phyloP scores from a whole-genome alignment of 2,113 vertebrate genomes.

The Isichthys henryi region DNA sequence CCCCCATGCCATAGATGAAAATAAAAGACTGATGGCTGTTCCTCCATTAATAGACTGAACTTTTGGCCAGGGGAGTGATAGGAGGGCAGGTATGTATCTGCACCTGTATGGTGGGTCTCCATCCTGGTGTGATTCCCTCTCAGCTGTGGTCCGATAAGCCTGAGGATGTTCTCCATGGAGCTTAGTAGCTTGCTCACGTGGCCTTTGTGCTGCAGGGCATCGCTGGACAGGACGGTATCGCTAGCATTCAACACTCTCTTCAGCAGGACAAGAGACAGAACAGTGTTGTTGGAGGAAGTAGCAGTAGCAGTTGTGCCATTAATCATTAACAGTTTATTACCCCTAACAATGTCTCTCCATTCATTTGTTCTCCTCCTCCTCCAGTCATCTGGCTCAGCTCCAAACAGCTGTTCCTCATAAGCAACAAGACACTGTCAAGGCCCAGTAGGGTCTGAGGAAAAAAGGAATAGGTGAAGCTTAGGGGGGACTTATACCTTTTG shows the following conservation, averaged over 20 bases:
- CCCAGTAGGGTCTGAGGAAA: conserved; percentile 31
- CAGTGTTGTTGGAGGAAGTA: not conserved
- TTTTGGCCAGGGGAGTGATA: not conserved
- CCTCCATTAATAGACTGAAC: not conserved
- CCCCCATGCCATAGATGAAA: not conserved
- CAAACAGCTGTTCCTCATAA: conserved; percentile 54
- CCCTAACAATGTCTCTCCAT: conserved; percentile 52
- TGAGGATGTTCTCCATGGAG: conserved; percentile 50
- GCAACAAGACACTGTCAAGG: conserved; percentile 40
- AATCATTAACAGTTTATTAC: conserved; percentile 32
- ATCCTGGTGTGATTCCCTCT: conserved; percentile 36
- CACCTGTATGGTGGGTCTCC: conserved; percentile 45
- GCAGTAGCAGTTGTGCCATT: not conserved
- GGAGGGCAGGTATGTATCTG: not conserved
- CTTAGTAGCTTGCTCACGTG: conserved; percentile 40
- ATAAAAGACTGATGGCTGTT: not conserved
- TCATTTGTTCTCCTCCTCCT: conserved; percentile 2
- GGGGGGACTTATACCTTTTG: not conserved
- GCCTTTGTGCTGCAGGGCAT: not conserved
- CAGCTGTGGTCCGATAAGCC: conserved; percentile 58
- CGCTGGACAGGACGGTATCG: conserved; percentile 27
- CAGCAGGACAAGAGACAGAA: not conserved
- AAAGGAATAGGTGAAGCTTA: not conserved
- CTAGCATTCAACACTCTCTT: conserved; percentile 51
- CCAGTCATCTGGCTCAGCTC: conserved; percentile 31